Base-by-base conservation (phyloP, 2,797 vertebrate genomes). In the Hapalemur alaotrensis region DNA sequence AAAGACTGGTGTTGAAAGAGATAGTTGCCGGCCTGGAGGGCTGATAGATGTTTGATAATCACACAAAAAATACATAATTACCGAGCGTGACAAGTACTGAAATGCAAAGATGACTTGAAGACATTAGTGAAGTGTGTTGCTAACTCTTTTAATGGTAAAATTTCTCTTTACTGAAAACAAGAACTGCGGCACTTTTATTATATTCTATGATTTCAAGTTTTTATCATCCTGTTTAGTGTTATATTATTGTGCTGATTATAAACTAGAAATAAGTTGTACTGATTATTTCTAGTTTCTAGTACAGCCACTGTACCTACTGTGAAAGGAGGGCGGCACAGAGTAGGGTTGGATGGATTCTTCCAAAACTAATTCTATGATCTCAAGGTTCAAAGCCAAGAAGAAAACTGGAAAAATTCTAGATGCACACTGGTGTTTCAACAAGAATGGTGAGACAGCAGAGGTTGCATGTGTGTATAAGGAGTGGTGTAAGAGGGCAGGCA, bases 91-190 rank as follows among this genome's bases (percentile, higher is more conserved):
- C 86, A 89, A 76, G 30, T 67, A 61, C 61, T 75, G 90, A 88
- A 61, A 80, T 84, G 76, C 93, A 95, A 50, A 94, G 38, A n/a
- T 43, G n/a, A 78, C 46, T 72, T 80, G 57, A 38, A 86, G 20
- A 72, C 35, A 50, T 59, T 52, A 89, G 12, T 69, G 72, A 69
- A 89, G 10, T 69, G 52, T 20, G 35, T 61, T 61, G 41, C 23
- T 83, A 80, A 54, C 10, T 87, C 7, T 93, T 85, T 79, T 52
- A 94, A 81, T 91, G 41, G n/a, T 59, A 85, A 89, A 84, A 30
- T 70, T 80, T 63, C 25, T 86, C 50, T 79, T 50, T 43, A 43
- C 46, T 52, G 25, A 76, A 93, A 93, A 61, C 63, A 82, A 50
- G n/a, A 92, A 73, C 23, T 85, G 23, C n/a, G 70, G 20, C 38